These are phyloP conservation scores for Lutraria rhynchaena DNA, from an alignment of 1,140 invertebrate species.

Conservation along the genomic window DNA sequence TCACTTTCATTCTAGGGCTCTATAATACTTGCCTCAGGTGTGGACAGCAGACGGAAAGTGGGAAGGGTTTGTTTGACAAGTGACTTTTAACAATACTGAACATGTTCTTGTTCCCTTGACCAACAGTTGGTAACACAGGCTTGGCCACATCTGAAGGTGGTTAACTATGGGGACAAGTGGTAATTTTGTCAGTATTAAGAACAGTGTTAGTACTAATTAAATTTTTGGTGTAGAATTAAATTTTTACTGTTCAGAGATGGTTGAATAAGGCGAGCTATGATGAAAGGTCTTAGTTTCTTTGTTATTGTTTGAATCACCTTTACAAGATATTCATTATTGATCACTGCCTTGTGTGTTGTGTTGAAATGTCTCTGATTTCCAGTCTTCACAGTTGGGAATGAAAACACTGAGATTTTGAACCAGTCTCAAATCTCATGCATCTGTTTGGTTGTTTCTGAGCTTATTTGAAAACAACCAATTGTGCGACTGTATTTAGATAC, in stretches of 20 bases:
- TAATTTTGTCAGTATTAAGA: not conserved
- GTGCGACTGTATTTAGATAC: no score
- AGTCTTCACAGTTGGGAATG: no score
- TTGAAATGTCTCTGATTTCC: no score
- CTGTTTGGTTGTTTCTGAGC: no score
- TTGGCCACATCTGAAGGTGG: not conserved
- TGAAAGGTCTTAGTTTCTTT: not conserved
- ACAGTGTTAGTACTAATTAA: not conserved
- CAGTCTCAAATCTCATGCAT: no score
- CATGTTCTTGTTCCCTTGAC: conserved; percentile 18
- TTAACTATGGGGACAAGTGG: not conserved
- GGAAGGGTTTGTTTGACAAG: conserved; percentile 16
- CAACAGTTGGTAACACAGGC: not conserved
- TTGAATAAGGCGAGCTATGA: not conserved
- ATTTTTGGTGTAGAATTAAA: not conserved
- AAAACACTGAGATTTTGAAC: no score
- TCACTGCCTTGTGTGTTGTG: no score
- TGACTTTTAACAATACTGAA: conserved; percentile 33
- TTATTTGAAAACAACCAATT: no score
- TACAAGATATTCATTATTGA: no score
- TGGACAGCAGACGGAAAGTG: not conserved
- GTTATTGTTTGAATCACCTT: no score
- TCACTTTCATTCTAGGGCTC: not conserved
- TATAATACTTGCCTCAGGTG: conserved; percentile 4
- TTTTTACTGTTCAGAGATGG: no score